Evolutionary conservation across 1,140 invertebrate species (phyloP).

Genomic region (Phenacoccus solenopsis): DNA sequence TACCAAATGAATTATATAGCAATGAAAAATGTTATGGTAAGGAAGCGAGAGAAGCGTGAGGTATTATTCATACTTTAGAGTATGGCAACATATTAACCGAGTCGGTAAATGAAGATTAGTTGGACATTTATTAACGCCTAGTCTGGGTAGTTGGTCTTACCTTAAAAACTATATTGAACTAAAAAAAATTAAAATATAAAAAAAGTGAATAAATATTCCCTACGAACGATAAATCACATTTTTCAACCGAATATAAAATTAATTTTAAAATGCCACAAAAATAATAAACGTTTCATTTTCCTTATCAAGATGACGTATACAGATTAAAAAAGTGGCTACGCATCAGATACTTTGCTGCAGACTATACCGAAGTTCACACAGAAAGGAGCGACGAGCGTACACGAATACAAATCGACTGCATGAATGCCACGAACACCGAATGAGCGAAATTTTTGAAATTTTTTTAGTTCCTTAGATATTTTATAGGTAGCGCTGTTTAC

Average conservation of each 20-base stretch:
- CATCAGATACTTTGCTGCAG: not conserved
- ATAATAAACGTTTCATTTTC: not conserved
- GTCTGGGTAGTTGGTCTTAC: not conserved
- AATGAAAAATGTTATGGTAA: too few relatives aligned
- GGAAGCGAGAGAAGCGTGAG: too few relatives aligned
- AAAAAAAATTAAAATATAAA: not conserved
- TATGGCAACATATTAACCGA: not conserved
- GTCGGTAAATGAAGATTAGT: not conserved
- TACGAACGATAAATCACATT: not conserved
- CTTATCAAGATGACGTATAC: slow-evolving; percentile 1
- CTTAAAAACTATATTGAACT: not conserved
- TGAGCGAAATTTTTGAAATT: not conserved
- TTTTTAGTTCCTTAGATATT: not conserved
- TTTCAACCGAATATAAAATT: not conserved
- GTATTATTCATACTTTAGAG: too few relatives aligned
- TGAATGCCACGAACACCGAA: not conserved
- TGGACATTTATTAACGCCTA: not conserved
- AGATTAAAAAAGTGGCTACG: slow-evolving; percentile 1
- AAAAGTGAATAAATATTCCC: not conserved
- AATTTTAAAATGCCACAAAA: not conserved
- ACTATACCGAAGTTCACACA: not conserved
- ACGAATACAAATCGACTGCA: not conserved
- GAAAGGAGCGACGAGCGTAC: not conserved
- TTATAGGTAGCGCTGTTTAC: not conserved
- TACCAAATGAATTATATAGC: too few relatives aligned